phyloP scores from a whole-genome alignment of 2,113 vertebrate genomes.

The Rhea pennata region DNA sequence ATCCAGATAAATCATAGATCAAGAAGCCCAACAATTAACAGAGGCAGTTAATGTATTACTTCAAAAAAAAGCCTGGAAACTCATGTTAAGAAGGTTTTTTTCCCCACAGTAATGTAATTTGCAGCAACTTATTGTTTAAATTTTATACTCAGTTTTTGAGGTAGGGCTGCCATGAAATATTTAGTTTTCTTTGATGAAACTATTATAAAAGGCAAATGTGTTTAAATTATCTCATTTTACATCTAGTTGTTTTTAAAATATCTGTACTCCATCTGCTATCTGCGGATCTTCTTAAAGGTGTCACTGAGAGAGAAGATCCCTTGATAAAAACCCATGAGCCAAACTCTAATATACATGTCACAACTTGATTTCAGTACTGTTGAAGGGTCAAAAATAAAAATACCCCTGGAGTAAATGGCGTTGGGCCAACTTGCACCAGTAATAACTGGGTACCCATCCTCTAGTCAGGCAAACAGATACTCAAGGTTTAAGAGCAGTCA shows the following conservation, averaged over 20 bases:
- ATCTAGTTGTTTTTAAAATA: background rate
- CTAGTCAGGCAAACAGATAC: background rate
- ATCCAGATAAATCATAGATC: background rate
- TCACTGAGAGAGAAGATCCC: background rate
- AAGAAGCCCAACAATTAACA: background rate
- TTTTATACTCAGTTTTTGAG: background rate
- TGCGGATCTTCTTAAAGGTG: background rate
- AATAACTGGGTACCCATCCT: background rate
- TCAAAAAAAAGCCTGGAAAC: background rate
- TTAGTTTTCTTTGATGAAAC: background rate
- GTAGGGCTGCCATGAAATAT: background rate
- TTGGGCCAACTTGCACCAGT: background rate
- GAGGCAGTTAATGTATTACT: background rate
- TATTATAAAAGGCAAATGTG: background rate
- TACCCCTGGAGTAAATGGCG: background rate
- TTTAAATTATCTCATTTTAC: background rate
- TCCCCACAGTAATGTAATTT: background rate
- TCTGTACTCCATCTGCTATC: background rate
- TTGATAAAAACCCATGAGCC: background rate
- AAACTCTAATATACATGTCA: background rate
- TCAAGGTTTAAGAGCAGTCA: background rate
- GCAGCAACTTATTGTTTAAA: background rate
- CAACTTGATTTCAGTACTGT: background rate
- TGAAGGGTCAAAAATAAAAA: background rate
- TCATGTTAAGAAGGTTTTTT: background rate